Evolutionary conservation across 2,888 invertebrate species (phyloP), one percentile per base, ranked within the genome.

Genomic region (Napeogenes sylphis): DNA sequence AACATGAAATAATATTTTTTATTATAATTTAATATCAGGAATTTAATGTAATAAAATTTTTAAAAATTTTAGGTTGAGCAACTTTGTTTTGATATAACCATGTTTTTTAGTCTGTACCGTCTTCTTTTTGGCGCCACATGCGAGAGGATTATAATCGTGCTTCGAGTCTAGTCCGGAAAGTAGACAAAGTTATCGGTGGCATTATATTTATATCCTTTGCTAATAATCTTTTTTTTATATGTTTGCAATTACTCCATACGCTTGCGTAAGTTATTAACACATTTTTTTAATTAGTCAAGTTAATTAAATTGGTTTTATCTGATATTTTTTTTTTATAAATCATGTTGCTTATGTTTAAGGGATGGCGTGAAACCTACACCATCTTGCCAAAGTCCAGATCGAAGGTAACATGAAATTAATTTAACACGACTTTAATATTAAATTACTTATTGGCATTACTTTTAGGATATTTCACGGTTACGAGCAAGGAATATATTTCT

Each of bases 211-310:
- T 94, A 2, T 93, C 94, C 0, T 94, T 94, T 68, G 91, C 93
- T 0, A 93, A 92, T 68, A 94, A 95, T 73, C 86, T 94, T 61
- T 94, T 93, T 78, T 95, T 94, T 75, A 92, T 94, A 65, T 94
- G 94, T 67, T 88, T 94, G 55, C 94, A 95, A 71, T 83, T 95
- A 13, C 92, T 94, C 69, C 92, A 94, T 75, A 92, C 92, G 58
- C 87, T 94, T 62, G 91, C 92, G 94, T 94, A 79, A 90, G 92
- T 73, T 30, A 51, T 42, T 42, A 8, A 10, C 0, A 42, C 6
- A 35, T 35, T 2, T 35, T 35, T 6, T 35, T 35, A 6, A 0
- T 35, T 6, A 35, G 6, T 35, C 6, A 21, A 21, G 21, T 1
- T 21, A 21, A 21, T 0, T 21, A 21, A 21, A 21, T 21, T 21